Evolutionary conservation across 2,797 vertebrate genomes (phyloP).

Genomic region (Apodemus agrarius): DNA sequence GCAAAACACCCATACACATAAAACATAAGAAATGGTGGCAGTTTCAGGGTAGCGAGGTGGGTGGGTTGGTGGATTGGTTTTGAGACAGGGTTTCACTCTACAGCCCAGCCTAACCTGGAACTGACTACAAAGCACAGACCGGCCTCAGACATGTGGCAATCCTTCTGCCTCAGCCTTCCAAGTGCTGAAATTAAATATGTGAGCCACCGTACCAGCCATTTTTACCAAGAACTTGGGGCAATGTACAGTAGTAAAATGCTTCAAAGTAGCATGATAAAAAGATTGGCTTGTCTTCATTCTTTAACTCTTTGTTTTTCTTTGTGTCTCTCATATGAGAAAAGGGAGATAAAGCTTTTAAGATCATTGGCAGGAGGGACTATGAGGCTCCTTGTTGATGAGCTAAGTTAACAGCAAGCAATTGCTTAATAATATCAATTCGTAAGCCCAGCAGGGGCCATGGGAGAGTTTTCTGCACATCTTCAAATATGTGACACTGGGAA

Average conservation of each 20-base stretch:
- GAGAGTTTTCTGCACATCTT: neutral
- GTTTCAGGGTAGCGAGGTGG: neutral
- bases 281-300: constrained; percentile 35
- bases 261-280: neutral
- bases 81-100: neutral
- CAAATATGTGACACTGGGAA: neutral
- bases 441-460: constrained; percentile 1
- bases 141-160: neutral
- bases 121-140: neutral
- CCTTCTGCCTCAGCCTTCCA: neutral
- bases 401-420: constrained; percentile 49
- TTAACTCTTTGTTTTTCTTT: neutral
- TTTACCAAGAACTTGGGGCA: neutral
- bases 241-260: neutral
- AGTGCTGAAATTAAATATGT: neutral
- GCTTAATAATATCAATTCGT: constrained; percentile 37
- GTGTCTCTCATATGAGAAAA: neutral
- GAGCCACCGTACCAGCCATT: neutral
- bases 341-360: neutral
- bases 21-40: neutral
- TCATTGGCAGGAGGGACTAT: neutral
- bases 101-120: neutral
- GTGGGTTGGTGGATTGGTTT: neutral
- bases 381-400: neutral
- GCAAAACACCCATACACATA: neutral